Base-by-base conservation (phyloP, 2,888 invertebrate species). In the Entomobrya multifasciata region DNA sequence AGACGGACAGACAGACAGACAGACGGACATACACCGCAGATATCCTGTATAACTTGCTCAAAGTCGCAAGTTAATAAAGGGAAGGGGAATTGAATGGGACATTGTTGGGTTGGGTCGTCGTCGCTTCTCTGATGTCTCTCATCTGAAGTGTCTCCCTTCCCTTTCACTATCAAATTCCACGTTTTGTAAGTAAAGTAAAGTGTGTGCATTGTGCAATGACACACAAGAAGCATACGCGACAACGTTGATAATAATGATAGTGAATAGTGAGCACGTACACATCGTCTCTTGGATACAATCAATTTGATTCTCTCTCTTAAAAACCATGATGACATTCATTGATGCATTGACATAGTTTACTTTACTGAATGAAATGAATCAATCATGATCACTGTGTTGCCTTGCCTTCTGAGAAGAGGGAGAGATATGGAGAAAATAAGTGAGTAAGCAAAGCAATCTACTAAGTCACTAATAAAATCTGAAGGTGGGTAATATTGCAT, bases 321-420 rank as follows among this genome's bases (percentile, higher is more conserved):
- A 25, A 60, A 25, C 27, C 27, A 25, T 60, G 60, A 25, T 36
- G 67, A 67, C 72, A 72, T 25, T 72, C 47, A 72, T 30, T 49
- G 72, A 72, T 67, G 41, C 41, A 1, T 47, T 27, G 72, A 70
- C 47, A 41, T 41, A 67, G 65, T 67, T 67, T 72, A 72, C 47
- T 72, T 72, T 72, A 72, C 52, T n/a, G 11, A 65, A 65, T 49
- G 47, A 47, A 49, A 25, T 57, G 27, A 27, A 65, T 62, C 79
- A 76, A 76, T 55, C 76, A 76, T 17, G 36, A 62, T 57, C 78
- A 57, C 5, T 76, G 17, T 36, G n/a, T n/a, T n/a, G n/a, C n/a
- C n/a, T n/a, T n/a, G n/a, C n/a, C n/a, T n/a, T n/a, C n/a, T n/a
- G n/a, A n/a, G 20, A 13, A 1, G 10, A 11, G 52, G 17, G 13